Evolutionary conservation across 2,113 vertebrate species (phyloP).

Genomic region (Leptocoma aspasia): DNA sequence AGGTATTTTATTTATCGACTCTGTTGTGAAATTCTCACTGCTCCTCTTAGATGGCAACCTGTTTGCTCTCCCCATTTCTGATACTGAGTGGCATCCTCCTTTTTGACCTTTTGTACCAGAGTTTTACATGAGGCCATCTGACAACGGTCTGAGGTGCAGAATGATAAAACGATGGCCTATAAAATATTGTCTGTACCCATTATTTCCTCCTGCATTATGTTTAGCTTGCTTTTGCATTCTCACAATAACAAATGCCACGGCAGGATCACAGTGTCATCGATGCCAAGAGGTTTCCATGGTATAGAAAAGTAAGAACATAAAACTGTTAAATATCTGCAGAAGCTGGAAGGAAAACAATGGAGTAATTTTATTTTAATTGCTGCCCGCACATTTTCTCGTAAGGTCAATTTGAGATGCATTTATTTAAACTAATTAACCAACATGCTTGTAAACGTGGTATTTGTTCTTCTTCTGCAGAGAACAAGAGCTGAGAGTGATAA

Average conservation of each 20-base stretch:
- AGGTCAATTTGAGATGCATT: constrained; percentile 29
- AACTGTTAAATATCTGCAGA: background rate
- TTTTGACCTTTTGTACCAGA: background rate
- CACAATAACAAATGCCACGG: background rate
- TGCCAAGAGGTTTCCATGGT: background rate
- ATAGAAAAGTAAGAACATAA: background rate
- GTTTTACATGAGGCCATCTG: background rate
- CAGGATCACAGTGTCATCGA: background rate
- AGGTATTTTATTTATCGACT: background rate
- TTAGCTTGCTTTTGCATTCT: background rate
- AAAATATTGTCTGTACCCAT: background rate
- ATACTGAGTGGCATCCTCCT: background rate
- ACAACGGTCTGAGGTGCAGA: background rate
- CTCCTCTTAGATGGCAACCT: background rate
- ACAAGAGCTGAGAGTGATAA: background rate
- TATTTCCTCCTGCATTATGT: background rate
- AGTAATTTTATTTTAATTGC: constrained; percentile 3
- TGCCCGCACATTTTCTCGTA: background rate
- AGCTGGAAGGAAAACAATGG: background rate
- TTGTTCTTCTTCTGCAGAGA: background rate
- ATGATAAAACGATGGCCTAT: background rate
- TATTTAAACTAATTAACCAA: constrained; percentile 48
- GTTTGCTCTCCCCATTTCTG: background rate
- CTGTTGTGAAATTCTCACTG: background rate
- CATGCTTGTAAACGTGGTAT: background rate